Evolutionary conservation across 2,888 invertebrate species (phyloP), one percentile per base, ranked within the genome.

Genomic region (Morpho achilles): DNA sequence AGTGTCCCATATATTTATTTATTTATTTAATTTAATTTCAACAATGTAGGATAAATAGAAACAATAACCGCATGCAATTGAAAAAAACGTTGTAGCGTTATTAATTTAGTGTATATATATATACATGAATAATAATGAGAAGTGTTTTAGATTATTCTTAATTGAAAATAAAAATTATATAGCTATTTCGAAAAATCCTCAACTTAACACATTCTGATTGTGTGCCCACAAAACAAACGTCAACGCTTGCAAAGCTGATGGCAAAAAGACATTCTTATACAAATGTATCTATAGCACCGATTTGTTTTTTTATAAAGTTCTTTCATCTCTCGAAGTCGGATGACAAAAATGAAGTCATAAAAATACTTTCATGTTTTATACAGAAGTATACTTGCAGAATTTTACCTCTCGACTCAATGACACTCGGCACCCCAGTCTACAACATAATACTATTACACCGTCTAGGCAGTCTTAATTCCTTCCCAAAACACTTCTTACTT

Each of bases 371-470:
- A 48, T 52, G 45, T 50, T 61, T 56, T 50, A 56, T 53, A 58
- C 56, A 45, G 8, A 45, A 53, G 50, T 46, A 48, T 55, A 55
- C 51, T 62, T 48, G 50, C 43, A 60, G 53, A 58, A 56, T 58
- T 54, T 56, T 43, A 7, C 49, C 53, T 56, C 58, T 63, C 50
- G 50, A 53, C 56, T 60, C 51, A 42, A 60, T 59, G 63, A 39
- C 63, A 58, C 60, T 60, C 60, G 22, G 53, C 53, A 47, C 56
- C 58, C 60, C 52, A 51, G 58, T 59, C 54, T 59, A 41, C 48
- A 41, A 51, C 53, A 50, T 60, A 60, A 53, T 53, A 53, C 50
- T 50, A 44, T 60, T 62, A 59, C 47, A 10, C 51, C 51, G 51
- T 50, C 58, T 57, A 59, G 49, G 47, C 50, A 53, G 47, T 47